Evolutionary conservation across 2,113 vertebrate species (phyloP).

Genomic region (Xiphias gladius): DNA sequence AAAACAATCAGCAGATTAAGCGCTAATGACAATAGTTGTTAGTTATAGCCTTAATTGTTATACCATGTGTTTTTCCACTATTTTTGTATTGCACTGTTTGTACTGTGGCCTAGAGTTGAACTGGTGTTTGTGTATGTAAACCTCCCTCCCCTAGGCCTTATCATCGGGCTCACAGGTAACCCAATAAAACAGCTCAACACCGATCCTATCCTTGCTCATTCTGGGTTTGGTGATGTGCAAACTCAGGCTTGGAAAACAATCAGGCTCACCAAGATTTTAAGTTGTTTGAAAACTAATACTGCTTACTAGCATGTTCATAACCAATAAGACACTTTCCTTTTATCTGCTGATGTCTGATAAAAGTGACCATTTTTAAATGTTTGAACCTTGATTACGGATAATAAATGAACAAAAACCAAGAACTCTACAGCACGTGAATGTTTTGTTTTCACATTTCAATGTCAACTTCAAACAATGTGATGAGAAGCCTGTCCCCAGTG

Average conservation of each 20-base stretch:
- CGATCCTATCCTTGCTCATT: neutral
- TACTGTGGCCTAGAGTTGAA: neutral
- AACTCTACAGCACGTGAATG: neutral
- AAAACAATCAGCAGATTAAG: neutral
- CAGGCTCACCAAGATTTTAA: constrained; percentile 13
- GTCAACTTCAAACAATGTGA: constrained; percentile 13
- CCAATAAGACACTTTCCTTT: neutral
- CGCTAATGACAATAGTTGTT: neutral
- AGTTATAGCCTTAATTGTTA: neutral
- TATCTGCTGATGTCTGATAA: constrained; percentile 37
- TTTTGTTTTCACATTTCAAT: constrained; percentile 7
- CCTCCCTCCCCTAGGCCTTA: neutral
- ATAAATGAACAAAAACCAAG: constrained; percentile 4
- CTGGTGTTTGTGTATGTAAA: constrained; percentile 21
- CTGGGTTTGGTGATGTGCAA: constrained; percentile 44
- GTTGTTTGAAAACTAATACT: neutral
- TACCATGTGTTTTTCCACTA: neutral
- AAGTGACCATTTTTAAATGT: constrained; percentile 13
- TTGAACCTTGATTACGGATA: constrained; percentile 55
- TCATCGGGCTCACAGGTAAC: neutral
- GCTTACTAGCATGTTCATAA: neutral
- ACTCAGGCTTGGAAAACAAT: constrained; percentile 14
- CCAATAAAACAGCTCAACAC: constrained; percentile 17
- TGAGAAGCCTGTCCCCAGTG: neutral
- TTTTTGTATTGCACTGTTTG: neutral